A percentile compares a stretch with the other conserved stretches of the same genome.
Evolutionary conservation across 2,888 invertebrate genomes (phyloP).

Genomic region (Syritta pipiens): DNA sequence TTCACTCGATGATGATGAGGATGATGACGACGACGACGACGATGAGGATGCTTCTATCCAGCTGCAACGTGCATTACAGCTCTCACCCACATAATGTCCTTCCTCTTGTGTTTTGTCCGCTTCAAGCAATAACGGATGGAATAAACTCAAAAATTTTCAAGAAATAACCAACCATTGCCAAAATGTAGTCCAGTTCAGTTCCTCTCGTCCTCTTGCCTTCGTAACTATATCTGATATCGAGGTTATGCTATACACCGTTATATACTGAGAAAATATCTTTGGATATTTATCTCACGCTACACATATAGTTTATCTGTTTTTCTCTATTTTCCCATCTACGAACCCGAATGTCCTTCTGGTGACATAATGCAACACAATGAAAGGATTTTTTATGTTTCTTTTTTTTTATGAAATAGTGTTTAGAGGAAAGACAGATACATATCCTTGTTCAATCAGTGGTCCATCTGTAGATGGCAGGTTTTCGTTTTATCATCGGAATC

Average conservation of each 20-base stretch:
- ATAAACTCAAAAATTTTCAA: slow-evolving; percentile 53
- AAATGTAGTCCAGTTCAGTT: slow-evolving; percentile 33
- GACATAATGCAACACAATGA: slow-evolving; percentile 40
- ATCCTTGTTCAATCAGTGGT: slow-evolving; percentile 29
- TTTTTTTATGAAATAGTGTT: slow-evolving; percentile 8
- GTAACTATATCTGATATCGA: slow-evolving; percentile 34
- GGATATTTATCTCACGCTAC: slow-evolving; percentile 44
- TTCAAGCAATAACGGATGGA: slow-evolving; percentile 57
- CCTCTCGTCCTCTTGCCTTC: slow-evolving; percentile 1
- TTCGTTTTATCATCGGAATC: too few relatives aligned
- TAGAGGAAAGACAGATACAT: too few relatives aligned
- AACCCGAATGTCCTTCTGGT: slow-evolving; percentile 19
- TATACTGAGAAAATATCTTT: slow-evolving; percentile 2
- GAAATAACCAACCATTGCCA: slow-evolving; percentile 58
- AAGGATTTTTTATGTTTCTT: too few relatives aligned
- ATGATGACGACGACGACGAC: slow-evolving; percentile 42
- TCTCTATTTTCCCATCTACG: slow-evolving; percentile 17
- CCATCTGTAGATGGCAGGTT: slow-evolving; percentile 12
- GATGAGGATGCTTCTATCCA: slow-evolving; percentile 22
- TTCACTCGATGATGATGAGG: slow-evolving; percentile 41
- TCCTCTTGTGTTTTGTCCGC: slow-evolving; percentile 48
- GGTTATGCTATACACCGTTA: slow-evolving; percentile 47
- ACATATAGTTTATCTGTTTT: slow-evolving; percentile 46
- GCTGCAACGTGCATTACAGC: slow-evolving; percentile 44
- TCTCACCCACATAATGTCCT: slow-evolving; percentile 56